Evolutionary conservation across 1,140 invertebrate genomes (phyloP).

Genomic region (Fopius arisanus): DNA sequence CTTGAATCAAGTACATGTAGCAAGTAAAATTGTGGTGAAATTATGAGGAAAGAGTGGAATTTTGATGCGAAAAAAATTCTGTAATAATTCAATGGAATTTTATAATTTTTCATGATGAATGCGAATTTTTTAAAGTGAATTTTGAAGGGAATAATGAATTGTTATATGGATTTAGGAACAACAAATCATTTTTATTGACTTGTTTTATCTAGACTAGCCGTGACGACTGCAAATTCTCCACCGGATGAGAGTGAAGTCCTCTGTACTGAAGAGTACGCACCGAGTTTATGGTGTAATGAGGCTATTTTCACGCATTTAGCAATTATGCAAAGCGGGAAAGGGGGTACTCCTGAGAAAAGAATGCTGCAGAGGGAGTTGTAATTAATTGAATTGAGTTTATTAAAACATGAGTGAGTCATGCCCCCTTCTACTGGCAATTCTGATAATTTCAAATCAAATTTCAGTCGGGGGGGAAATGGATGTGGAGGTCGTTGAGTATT

Average conservation of each 20-base stretch:
- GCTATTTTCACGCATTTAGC: slow-evolving; percentile 6
- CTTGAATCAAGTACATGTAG: no score
- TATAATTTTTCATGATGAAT: no score
- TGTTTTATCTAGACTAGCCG: no score
- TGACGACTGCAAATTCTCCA: background rate
- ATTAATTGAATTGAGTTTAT: slow-evolving; percentile 4
- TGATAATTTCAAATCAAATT: background rate
- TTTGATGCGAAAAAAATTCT: no score
- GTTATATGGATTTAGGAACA: no score
- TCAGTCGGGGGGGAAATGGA: background rate
- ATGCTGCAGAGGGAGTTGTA: background rate
- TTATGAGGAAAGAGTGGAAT: no score
- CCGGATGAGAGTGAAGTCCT: background rate
- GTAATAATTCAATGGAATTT: no score
- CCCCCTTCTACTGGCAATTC: background rate
- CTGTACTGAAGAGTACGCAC: background rate
- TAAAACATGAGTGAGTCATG: background rate
- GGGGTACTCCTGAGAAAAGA: slow-evolving; percentile 5
- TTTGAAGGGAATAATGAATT: no score
- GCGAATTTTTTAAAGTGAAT: no score
- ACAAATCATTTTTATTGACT: no score
- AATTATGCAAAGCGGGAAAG: background rate
- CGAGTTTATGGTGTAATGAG: background rate
- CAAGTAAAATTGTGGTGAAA: no score
- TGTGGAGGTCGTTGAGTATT: no score